A percentile compares a stretch with the other conserved stretches of the same genome.
phyloP scores from a whole-genome alignment of 2,113 vertebrate genomes.

The Lynx canadensis region DNA sequence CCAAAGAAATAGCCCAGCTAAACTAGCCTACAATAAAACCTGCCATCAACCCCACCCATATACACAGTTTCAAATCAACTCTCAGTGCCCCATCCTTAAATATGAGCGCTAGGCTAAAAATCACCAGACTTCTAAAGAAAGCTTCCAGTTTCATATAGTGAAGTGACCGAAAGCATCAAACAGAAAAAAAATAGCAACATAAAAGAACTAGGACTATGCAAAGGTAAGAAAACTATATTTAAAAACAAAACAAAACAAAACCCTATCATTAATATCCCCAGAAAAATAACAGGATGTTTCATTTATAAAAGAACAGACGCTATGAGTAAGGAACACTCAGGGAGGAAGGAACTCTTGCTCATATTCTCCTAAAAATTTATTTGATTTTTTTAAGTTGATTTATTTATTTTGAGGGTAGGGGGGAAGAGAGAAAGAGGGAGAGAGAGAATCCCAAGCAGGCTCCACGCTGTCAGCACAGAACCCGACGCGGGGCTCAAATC shows the following conservation, averaged over 20 bases:
- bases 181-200: background rate
- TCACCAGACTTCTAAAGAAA: background rate
- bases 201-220: background rate
- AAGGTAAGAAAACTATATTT: background rate
- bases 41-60: background rate
- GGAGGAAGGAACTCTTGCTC: background rate
- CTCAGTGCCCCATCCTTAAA: background rate
- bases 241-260: background rate
- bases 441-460: too few relatives aligned
- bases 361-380: constrained; percentile 23
- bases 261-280: background rate
- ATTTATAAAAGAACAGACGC: background rate
- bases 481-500: too few relatives aligned
- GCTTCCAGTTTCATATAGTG: background rate
- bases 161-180: background rate
- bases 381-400: background rate
- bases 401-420: too few relatives aligned
- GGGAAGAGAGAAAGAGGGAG: too few relatives aligned
- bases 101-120: background rate
- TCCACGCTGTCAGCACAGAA: too few relatives aligned
- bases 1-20: background rate
- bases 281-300: background rate
- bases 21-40: background rate
- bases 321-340: constrained; percentile 10
- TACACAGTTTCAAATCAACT: background rate